Evolutionary conservation across 2,113 vertebrate species (phyloP).

Genomic region (Climacteris rufus): DNA sequence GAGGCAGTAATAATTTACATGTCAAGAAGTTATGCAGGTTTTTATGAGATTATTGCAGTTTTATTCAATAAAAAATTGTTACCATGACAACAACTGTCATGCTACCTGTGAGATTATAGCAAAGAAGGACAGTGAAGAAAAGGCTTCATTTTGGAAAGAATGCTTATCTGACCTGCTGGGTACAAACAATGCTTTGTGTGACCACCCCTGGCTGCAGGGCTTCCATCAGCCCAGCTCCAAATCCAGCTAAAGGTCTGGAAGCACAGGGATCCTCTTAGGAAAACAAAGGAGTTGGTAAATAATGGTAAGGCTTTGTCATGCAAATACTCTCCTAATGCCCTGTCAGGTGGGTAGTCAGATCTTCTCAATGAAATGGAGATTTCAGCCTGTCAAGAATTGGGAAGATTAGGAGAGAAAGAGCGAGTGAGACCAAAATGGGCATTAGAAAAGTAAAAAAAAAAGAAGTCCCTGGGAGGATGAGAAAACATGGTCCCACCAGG

Average conservation of each 20-base stretch:
- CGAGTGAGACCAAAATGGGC: background rate
- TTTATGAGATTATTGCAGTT: conserved; percentile 63
- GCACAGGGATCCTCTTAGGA: background rate
- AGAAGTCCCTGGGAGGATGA: background rate
- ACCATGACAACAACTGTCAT: conserved; percentile 62
- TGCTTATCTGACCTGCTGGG: conserved; percentile 42
- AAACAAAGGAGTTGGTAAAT: conserved; percentile 3
- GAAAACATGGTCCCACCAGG: background rate
- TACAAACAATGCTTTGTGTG: conserved; percentile 17
- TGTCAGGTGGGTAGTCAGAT: background rate
- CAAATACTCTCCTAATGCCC: background rate
- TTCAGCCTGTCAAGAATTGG: background rate
- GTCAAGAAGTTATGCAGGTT: conserved; percentile 58
- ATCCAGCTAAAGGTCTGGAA: background rate
- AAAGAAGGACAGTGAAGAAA: conserved; percentile 33
- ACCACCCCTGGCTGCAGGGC: background rate
- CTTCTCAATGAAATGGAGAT: background rate
- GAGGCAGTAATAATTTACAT: conserved; percentile 68
- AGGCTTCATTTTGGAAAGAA: conserved; percentile 49
- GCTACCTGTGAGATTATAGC: conserved; percentile 54
- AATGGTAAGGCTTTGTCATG: background rate
- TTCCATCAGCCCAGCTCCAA: background rate
- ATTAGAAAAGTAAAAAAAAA: background rate
- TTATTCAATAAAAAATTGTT: conserved; percentile 60
- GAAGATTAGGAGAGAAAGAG: background rate